Base-by-base conservation (phyloP, 1,140 invertebrate genomes). In the Dinoponera quadriceps region DNA sequence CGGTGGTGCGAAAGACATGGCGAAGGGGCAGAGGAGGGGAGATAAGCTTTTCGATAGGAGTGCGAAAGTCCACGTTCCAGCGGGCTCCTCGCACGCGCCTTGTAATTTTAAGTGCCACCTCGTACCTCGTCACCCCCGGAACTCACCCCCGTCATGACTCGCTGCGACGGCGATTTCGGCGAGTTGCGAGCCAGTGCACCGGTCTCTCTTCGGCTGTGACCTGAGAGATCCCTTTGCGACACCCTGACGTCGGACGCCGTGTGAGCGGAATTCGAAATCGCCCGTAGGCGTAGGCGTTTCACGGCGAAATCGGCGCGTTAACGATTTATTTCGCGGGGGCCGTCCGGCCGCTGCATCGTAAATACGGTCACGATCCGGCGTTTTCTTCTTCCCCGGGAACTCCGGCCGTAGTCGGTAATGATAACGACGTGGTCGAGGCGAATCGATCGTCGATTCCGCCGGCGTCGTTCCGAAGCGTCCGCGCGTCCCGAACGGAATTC, bases 311-410 rank as follows among this genome's bases (percentile, higher is more conserved):
- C 86, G 86, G 80, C 82, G 33, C 78, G 85, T 88, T 88, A 90
- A 90, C 89, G 88, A 90, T 90, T 90, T 90, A 90, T 88, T 89
- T 89, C 86, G 88, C 84, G 71, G 77, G 60, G 38, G 44, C 27
- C 72, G 84, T 66, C 80, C 71, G 5, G 22, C 44, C 69, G 48
- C 27, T 84, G 69, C 82, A 90, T 90, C 88, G 75, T 88, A 75
- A 90, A 89, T 87, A 80, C 82, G 51, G 84, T 90, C 89, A 88
- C 89, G 86, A 84, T 82, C 48, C 72, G 57, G 51, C 83, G 69
- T 89, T 90, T 85, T 90, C 84, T 90, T 85, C 86, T 86, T 87
- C 81, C 63, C 69, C 77, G 80, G 25, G 51, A 78, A 73, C 72
- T 84, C 87, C 27, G 60, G 55, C 54, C 72, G 38, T 44, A 33